Base-by-base conservation (phyloP, 1,140 invertebrate genomes). In the Acromyrmex echinatior region DNA sequence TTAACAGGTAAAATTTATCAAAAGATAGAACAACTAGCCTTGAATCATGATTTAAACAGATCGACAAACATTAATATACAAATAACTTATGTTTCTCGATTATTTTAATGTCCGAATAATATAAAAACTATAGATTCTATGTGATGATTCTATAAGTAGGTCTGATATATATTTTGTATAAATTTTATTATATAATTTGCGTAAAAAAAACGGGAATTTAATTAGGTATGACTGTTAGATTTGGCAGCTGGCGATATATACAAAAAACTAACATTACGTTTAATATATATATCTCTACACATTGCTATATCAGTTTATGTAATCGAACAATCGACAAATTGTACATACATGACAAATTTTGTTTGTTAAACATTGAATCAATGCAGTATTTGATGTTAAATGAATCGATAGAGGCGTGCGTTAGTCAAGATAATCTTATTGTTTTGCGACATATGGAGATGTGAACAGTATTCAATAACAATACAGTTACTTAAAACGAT, bases 331-430 rank as follows among this genome's bases (percentile, higher is more conserved):
- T n/a, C 28, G n/a, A 39, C 5, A 70, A 73, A 82, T 74, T 73
- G 35, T 82, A 82, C 10, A 60, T 82, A 74, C n/a, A 70, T 10
- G 25, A 35, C 14, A 31, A 71, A 82, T 71, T 73, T 49, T 1
- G 18, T 18, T 9, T 45, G 16, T 60, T 81, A 66, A 12, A 45
- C 28, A 18, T 56, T 58, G 9, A 81, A 79, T 65, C 28, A 39
- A 60, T 3, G 21, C 45, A 31, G 35, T 74, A 39, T 74, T 25
- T 31, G 2, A n/a, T 51, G 14, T 18, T 84, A 74, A 58, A 39
- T 16, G 21, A 39, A 51, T 49, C 16, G 21, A 63, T 4, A 45
- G 16, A n/a, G 10, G 12, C 5, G n/a, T 56, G 7, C 3, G 4
- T 31, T 62, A 14, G 3, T 62, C 45, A 60, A 82, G 21, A 5